phyloP scores from a whole-genome alignment of 2,797 vertebrate genomes.

The Erithacus rubecula region DNA sequence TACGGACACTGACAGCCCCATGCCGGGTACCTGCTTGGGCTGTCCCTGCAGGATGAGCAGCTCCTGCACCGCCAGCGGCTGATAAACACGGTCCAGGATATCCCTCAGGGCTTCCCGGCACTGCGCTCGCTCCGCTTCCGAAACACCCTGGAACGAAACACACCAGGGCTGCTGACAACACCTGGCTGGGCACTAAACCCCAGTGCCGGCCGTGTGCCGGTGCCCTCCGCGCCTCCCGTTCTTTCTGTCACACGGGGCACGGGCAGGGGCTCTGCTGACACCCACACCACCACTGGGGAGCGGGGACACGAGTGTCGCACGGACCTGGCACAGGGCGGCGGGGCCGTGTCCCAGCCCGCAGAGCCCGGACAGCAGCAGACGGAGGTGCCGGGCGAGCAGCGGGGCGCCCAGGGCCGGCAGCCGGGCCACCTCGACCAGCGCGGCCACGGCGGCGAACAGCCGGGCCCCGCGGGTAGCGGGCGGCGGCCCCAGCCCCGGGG shows the following conservation, averaged over 20 bases:
- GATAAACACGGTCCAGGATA: constrained; percentile 86
- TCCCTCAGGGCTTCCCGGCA: constrained; percentile 78
- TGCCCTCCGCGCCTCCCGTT: not conserved
- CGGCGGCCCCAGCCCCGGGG: not conserved
- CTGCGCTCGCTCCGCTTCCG: constrained; percentile 72
- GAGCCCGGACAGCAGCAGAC: constrained; percentile 86
- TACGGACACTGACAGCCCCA: rapidly evolving
- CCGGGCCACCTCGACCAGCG: constrained; percentile 76
- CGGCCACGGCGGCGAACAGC: constrained; percentile 70
- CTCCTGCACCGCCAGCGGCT: constrained; percentile 88
- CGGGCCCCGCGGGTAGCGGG: not conserved
- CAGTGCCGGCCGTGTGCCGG: not conserved
- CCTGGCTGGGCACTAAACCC: not conserved
- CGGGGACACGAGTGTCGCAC: not conserved
- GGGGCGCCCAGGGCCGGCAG: constrained; percentile 78
- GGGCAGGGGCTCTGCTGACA: not conserved
- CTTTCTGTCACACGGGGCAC: rapidly evolving
- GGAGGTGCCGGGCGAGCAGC: constrained; percentile 85
- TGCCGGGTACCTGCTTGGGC: constrained; percentile 81
- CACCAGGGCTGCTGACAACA: not conserved
- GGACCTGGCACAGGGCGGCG: not conserved
- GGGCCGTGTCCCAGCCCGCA: constrained; percentile 88
- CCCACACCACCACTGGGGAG: rapidly evolving
- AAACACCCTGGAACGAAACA: constrained; percentile 72
- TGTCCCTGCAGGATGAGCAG: constrained; percentile 90